Percentiles rank a stretch among this genome's conserved stretches.
These are phyloP conservation scores for Leptobrachium ailaonicum DNA, from an alignment of 2,113 vertebrate genomes.

Conservation along the genomic window DNA sequence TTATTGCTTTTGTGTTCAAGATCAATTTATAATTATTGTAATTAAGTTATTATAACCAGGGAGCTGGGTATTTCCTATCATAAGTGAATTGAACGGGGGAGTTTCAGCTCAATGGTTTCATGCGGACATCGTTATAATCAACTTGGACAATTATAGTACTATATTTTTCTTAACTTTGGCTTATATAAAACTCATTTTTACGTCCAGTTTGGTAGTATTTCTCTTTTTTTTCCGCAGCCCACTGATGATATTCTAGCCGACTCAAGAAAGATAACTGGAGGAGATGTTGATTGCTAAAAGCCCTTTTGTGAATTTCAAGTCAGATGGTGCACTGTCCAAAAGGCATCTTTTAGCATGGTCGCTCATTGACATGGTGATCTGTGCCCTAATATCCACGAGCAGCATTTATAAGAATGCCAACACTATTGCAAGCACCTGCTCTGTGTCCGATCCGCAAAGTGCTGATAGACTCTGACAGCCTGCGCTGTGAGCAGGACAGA, in stretches of 20 bases:
- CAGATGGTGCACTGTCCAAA: background rate
- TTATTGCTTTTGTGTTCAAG: slow-evolving; percentile 21
- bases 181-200: background rate
- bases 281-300: background rate
- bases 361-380: background rate
- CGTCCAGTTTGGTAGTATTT: background rate
- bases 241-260: background rate
- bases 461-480: slow-evolving; percentile 12
- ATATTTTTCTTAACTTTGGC: background rate
- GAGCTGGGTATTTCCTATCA: slow-evolving; percentile 11
- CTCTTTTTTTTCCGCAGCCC: background rate
- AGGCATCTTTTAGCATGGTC: background rate
- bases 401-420: background rate
- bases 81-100: slow-evolving; percentile 3
- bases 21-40: slow-evolving; percentile 32
- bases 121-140: background rate
- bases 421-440: slow-evolving; percentile 17
- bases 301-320: background rate
- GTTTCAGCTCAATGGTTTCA: background rate
- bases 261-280: background rate
- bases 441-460: background rate
- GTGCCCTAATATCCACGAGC: background rate
- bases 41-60: slow-evolving; percentile 34
- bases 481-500: slow-evolving; percentile 1
- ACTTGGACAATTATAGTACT: background rate